Conservation (phyloP, 64 coral and sea anemone genomes). For the Dendronephthya gigantea region DNA sequence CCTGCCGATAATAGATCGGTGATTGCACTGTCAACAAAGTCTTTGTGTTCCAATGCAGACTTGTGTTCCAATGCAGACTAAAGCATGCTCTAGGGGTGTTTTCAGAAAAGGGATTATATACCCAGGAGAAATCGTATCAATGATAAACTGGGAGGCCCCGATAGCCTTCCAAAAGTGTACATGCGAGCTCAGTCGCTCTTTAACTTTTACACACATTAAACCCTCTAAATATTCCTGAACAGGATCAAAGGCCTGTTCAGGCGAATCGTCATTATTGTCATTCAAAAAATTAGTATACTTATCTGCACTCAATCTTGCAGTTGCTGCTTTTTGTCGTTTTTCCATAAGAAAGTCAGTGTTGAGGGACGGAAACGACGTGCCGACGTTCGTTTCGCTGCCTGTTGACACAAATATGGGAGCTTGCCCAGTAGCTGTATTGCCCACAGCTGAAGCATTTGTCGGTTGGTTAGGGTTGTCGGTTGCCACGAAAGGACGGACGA, state of each 20-base stretch:
- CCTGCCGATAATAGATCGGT: neutral
- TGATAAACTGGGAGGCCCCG: constrained; percentile 2
- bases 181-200: neutral
- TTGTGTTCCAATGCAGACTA: neutral
- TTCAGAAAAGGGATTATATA: neutral
- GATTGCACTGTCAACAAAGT: neutral
- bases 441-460: no score
- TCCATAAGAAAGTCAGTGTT: neutral
- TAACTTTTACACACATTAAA: neutral
- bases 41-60: neutral
- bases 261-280: neutral
- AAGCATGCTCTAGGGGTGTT: neutral
- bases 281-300: neutral
- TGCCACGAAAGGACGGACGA: no score
- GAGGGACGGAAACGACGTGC: no score
- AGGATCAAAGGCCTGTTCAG: neutral
- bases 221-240: neutral
- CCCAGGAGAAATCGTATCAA: neutral
- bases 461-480: no score
- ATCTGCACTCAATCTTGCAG: neutral
- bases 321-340: neutral
- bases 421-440: no score
- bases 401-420: no score
- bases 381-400: no score
- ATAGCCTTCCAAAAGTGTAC: neutral